Evolutionary conservation across 2,113 vertebrate species (phyloP).

Genomic region (Lagopus muta): DNA sequence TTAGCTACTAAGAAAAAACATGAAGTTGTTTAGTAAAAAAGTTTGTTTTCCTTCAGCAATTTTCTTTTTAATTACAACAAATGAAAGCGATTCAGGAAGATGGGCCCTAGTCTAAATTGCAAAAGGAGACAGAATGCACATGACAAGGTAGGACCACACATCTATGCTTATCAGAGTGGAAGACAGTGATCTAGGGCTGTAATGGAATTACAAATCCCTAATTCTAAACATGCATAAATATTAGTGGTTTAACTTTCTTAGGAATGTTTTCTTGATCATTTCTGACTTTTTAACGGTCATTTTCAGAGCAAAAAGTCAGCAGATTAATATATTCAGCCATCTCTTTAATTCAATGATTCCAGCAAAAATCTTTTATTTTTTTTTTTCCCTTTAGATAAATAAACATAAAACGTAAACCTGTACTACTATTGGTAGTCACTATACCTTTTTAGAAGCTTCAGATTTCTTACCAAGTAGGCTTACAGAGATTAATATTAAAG

Average conservation of each 20-base stretch:
- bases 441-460: slow-evolving; percentile 45
- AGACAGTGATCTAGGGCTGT: slow-evolving; percentile 21
- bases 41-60: neutral
- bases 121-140: neutral
- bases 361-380: neutral
- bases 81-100: neutral
- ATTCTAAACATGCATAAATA: slow-evolving; percentile 48
- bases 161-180: neutral
- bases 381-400: neutral
- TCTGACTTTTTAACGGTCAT: slow-evolving; percentile 12
- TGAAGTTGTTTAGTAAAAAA: neutral
- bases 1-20: neutral
- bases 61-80: neutral
- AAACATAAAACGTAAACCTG: slow-evolving; percentile 39
- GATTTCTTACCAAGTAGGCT: slow-evolving; percentile 40
- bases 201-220: slow-evolving; percentile 33
- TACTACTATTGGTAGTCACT: neutral
- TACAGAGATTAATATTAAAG: slow-evolving; percentile 71
- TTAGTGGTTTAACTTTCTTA: slow-evolving; percentile 55
- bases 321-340: slow-evolving; percentile 6
- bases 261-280: slow-evolving; percentile 4
- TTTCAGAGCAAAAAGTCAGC: slow-evolving; percentile 21
- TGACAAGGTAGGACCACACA: neutral
- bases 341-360: neutral
- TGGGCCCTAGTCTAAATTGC: neutral